Evolutionary conservation across 1,140 invertebrate genomes (phyloP).

Genomic region (Heliothis subflexa): DNA sequence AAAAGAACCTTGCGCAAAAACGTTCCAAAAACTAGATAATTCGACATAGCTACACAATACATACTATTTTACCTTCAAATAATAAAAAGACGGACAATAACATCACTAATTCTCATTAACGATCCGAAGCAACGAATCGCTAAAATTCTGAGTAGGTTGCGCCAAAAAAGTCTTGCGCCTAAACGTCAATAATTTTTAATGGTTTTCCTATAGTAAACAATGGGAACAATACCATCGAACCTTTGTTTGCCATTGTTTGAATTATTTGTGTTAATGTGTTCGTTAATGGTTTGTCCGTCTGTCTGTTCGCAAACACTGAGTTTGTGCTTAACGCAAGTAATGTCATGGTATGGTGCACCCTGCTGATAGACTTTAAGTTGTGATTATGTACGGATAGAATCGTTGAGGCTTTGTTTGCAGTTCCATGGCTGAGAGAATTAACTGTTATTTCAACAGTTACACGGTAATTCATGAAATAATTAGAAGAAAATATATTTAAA

Average conservation of each 20-base stretch:
- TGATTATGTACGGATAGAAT: slow-evolving; percentile 6
- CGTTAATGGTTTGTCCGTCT: slow-evolving; percentile 65
- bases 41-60: slow-evolving; percentile 22
- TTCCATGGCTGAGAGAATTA: background rate
- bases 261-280: slow-evolving; percentile 71
- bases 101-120: slow-evolving; percentile 42
- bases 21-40: background rate
- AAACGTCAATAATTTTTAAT: slow-evolving; percentile 75
- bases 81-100: slow-evolving; percentile 34
- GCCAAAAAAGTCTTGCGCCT: slow-evolving; percentile 19
- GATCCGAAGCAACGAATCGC: slow-evolving; percentile 14
- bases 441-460: slow-evolving; percentile 27
- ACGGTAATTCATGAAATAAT: too few relatives aligned
- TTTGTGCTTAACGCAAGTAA: slow-evolving; percentile 71
- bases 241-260: slow-evolving; percentile 58
- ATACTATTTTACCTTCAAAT: slow-evolving; percentile 8
- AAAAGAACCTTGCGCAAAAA: slow-evolving; percentile 19
- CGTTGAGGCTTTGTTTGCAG: background rate
- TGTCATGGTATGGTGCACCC: slow-evolving; percentile 58
- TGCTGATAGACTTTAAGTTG: slow-evolving; percentile 49
- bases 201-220: slow-evolving; percentile 74
- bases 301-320: slow-evolving; percentile 69
- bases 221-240: slow-evolving; percentile 58
- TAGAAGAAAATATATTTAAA: too few relatives aligned
- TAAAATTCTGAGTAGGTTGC: slow-evolving; percentile 35